These are phyloP conservation scores for Drosophila pectinifera DNA, from an alignment of 1,140 invertebrate species.

Conservation along the genomic window DNA sequence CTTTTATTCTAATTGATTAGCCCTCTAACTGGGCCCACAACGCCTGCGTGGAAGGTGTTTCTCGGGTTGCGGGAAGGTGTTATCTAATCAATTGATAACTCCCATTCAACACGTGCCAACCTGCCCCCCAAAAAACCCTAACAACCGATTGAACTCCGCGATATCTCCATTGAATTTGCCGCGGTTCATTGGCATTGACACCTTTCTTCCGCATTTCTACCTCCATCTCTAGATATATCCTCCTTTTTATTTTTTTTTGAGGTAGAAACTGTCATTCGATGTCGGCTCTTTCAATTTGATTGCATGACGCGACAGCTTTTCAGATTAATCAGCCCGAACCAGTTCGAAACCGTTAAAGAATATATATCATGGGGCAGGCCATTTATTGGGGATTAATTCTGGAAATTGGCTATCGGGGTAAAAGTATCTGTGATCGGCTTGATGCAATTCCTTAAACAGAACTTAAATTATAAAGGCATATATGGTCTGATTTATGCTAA, in stretches of 20 bases:
- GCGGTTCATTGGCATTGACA: slow-evolving; percentile 54
- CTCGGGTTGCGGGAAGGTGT: neutral
- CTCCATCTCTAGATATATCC: neutral
- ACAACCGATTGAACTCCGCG: slow-evolving; percentile 28
- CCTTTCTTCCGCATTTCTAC: slow-evolving; percentile 47
- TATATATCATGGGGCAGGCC: slow-evolving; percentile 21
- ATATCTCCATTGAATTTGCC: slow-evolving; percentile 27
- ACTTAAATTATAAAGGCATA: slow-evolving; percentile 10
- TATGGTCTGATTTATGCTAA: slow-evolving; percentile 5
- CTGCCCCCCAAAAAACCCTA: neutral
- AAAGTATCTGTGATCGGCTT: slow-evolving; percentile 16
- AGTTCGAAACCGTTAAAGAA: slow-evolving; percentile 40
- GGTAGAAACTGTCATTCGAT: slow-evolving; percentile 28
- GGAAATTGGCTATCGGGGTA: slow-evolving; percentile 40
- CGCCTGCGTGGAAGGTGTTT: slow-evolving; percentile 7
- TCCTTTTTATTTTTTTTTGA: neutral
- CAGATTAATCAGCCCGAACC: slow-evolving; percentile 25
- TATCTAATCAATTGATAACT: slow-evolving; percentile 58
- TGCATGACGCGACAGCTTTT: slow-evolving; percentile 59
- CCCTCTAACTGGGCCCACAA: slow-evolving; percentile 13
- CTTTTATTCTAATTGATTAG: slow-evolving; percentile 57
- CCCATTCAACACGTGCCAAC: slow-evolving; percentile 42
- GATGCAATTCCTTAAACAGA: neutral
- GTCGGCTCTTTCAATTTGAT: slow-evolving; percentile 55
- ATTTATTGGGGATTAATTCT: slow-evolving; percentile 39